Conservation (phyloP, 2,113 vertebrate genomes). For the Lonchura striata region DNA sequence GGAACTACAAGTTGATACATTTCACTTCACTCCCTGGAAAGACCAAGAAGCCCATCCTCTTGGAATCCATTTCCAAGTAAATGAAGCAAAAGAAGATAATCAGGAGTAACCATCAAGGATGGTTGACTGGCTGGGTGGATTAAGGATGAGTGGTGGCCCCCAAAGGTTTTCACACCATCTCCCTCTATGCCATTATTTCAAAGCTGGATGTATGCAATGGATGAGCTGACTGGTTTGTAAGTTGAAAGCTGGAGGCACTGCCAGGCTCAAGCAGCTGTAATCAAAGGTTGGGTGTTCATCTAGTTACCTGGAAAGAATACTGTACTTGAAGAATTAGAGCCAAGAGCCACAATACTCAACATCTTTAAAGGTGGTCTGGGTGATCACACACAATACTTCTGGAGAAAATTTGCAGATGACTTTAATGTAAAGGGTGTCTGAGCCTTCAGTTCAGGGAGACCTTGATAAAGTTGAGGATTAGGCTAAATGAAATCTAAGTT, state of each 20-base stretch:
- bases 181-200: not conserved
- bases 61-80: not conserved
- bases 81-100: not conserved
- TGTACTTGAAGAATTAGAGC: not conserved
- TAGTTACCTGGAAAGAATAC: not conserved
- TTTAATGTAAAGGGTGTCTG: not conserved
- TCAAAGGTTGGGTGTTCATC: not conserved
- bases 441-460: not conserved
- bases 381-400: not conserved
- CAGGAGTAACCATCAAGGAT: not conserved
- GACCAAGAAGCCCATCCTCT: accelerated
- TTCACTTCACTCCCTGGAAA: not conserved
- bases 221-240: not conserved
- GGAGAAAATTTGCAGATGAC: not conserved
- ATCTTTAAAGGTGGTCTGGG: not conserved
- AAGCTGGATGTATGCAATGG: not conserved
- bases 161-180: not conserved
- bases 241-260: not conserved
- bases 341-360: not conserved
- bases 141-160: not conserved
- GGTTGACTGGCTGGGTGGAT: not conserved
- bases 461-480: not conserved
- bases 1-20: not conserved
- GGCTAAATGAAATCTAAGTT: not conserved
- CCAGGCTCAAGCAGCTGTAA: not conserved